These are phyloP conservation scores for Apotomis turbidana DNA, from an alignment of 2,888 invertebrate species.

Conservation along the genomic window DNA sequence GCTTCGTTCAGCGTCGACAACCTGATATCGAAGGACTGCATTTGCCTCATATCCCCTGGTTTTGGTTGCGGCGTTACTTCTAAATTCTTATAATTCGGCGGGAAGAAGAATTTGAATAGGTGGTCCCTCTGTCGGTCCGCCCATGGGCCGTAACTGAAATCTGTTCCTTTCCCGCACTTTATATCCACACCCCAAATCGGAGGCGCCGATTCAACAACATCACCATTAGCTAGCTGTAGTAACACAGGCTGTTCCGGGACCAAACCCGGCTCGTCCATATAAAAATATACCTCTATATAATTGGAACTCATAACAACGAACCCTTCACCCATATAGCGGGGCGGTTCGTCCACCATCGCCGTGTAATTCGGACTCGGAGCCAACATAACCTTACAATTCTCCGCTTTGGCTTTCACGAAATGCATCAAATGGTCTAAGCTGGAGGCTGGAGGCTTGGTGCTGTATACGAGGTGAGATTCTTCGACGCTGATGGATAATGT, in stretches of 20 bases:
- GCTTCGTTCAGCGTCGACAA: constrained; percentile 96
- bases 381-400: constrained; percentile 97
- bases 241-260: constrained; percentile 96
- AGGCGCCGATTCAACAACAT: constrained; percentile 95
- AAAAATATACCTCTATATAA: constrained; percentile 96
- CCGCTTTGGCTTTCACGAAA: constrained; percentile 96
- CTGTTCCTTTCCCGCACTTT: constrained; percentile 97
- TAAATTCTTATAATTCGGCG: constrained; percentile 92
- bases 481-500: constrained; percentile 96
- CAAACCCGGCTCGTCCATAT: constrained; percentile 97
- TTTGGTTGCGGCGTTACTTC: constrained; percentile 91
- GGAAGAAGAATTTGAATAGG: constrained; percentile 98
- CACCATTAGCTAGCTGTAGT: constrained; percentile 95
- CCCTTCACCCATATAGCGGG: constrained; percentile 98
- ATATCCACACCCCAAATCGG: constrained; percentile 98
- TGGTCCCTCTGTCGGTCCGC: constrained; percentile 98
- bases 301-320: constrained; percentile 98
- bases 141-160: constrained; percentile 99
- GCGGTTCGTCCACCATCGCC: constrained; percentile 96
- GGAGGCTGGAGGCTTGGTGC: constrained; percentile 97
- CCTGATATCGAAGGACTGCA: constrained; percentile 96
- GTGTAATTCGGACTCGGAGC: constrained; percentile 98
- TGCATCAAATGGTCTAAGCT: constrained; percentile 98
- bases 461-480: constrained; percentile 97
- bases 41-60: constrained; percentile 94